Base-by-base conservation (phyloP, 1,140 invertebrate genomes). In the Phortica variegata region DNA sequence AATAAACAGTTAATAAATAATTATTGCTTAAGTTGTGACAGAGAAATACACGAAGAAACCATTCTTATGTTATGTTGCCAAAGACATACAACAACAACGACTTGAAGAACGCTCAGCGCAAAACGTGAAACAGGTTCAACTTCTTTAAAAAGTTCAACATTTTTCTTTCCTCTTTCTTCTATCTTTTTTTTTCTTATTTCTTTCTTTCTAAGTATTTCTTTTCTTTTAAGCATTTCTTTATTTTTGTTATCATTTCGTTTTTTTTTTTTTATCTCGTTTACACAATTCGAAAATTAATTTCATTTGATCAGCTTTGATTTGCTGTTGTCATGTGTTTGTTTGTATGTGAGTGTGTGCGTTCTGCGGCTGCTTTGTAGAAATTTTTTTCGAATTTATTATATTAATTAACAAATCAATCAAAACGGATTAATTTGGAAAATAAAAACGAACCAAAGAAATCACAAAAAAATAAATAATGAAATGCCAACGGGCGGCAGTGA, bases 221-320 rank as follows among this genome's bases (percentile, higher is more conserved):
- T 6, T 29, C 12, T 29, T 29, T 12, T 7, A 7, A 7, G 26
- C 26, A 12, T 12, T 29, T 29, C 12, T 12, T 12, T 29, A 29
- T 29, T 12, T 6, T 29, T 29, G 26, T 6, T 29, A 12, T 29
- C 12, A 12, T 29, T 6, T 7, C 12, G 26, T 13, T 50, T 49
- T 53, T 44, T 29, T 16, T 38, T 42, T 54, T 26, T 34, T 21
- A 38, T 29, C 41, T 39, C 33, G 49, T 56, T 56, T 56, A 47
- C 56, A 56, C 47, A 53, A 47, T 47, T 56, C 50, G 54, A 52
- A 21, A 43, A 52, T 18, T 29, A 29, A 29, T 26, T 29, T 34
- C 41, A 29, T 6, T 59, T 54, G 62, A 60, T 65, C 37, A 40
- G 68, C 60, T 60, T 68, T 62, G 54, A 57, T 59, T 48, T 60